These are phyloP conservation scores for Ciconia stormi DNA, from an alignment of 2,113 vertebrate species.

Conservation along the genomic window DNA sequence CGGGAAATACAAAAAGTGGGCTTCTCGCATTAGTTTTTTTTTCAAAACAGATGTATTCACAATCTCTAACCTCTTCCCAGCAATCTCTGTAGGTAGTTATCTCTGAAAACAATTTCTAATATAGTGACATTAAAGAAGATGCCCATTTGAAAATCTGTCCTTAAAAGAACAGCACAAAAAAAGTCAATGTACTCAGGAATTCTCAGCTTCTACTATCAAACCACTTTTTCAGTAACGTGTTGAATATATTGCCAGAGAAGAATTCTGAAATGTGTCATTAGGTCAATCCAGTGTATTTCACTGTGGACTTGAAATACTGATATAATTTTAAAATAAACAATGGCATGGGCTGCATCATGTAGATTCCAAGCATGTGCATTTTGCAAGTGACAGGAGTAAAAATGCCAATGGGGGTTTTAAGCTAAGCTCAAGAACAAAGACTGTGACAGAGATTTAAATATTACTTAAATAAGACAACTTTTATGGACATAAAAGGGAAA, in stretches of 20 bases:
- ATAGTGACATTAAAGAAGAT: neutral
- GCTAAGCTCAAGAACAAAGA: neutral
- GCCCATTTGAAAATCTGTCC: neutral
- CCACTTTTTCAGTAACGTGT: neutral
- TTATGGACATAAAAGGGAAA: neutral
- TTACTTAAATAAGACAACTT: neutral
- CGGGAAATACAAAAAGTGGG: neutral
- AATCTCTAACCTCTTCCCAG: neutral
- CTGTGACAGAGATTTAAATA: neutral
- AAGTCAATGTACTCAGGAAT: neutral
- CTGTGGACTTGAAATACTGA: neutral
- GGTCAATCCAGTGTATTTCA: neutral
- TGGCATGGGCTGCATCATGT: neutral
- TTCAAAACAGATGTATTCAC: neutral
- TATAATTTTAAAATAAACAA: neutral
- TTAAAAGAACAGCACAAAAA: neutral
- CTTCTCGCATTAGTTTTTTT: neutral
- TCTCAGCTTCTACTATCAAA: neutral
- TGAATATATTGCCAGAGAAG: neutral
- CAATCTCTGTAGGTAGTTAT: neutral
- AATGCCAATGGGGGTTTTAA: neutral
- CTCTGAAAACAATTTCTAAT: neutral
- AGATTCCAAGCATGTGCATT: neutral
- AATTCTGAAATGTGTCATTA: neutral
- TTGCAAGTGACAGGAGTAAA: neutral